Evolutionary conservation across 2,888 invertebrate genomes (phyloP).

Genomic region (Acronicta aceris): DNA sequence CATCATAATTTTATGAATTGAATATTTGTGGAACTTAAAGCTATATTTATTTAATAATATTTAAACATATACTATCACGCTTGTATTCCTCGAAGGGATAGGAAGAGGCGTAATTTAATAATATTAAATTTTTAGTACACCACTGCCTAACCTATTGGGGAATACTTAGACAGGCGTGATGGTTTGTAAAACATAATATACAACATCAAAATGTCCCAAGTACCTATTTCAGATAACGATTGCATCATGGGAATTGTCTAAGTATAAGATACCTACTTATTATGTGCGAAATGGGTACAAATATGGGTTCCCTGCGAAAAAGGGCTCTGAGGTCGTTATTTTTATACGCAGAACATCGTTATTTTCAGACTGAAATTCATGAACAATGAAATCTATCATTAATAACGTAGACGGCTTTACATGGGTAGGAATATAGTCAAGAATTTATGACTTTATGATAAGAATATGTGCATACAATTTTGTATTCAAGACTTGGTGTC

Average conservation of each 20-base stretch:
- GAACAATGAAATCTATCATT: background rate
- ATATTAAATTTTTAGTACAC: too few species aligned
- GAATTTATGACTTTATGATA: slow-evolving; percentile 10
- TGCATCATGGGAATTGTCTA: background rate
- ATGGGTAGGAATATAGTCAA: background rate
- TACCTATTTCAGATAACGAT: background rate
- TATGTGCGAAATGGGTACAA: slow-evolving; percentile 18
- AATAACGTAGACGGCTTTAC: background rate
- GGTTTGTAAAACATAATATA: too few species aligned
- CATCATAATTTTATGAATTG: too few species aligned
- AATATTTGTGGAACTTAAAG: too few species aligned
- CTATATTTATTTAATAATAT: too few species aligned
- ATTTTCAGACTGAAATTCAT: slow-evolving; percentile 7
- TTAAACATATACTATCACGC: too few species aligned
- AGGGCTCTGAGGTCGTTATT: slow-evolving; percentile 7
- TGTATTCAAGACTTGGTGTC: too few species aligned
- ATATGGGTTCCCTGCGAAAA: slow-evolving; percentile 6
- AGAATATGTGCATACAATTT: too few species aligned
- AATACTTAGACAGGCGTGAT: too few species aligned
- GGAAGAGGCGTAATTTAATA: too few species aligned
- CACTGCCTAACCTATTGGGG: too few species aligned
- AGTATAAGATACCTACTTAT: slow-evolving; percentile 4
- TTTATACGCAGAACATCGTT: slow-evolving; percentile 16
- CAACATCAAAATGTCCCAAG: background rate
- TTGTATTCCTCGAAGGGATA: too few species aligned